phyloP scores from a whole-genome alignment of 2,888 invertebrate genomes.

The Troides aeacus region DNA sequence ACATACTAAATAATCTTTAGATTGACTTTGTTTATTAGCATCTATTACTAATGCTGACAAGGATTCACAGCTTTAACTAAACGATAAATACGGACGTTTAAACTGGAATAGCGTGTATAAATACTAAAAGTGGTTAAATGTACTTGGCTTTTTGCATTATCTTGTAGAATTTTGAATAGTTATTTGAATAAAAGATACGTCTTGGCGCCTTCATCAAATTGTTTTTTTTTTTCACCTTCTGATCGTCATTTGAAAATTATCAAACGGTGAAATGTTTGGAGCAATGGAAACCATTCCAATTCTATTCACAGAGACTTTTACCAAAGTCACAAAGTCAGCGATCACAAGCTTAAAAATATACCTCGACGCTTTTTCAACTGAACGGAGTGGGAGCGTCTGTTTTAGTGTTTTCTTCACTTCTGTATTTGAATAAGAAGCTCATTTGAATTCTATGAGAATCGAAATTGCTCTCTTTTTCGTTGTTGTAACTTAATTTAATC shows the following conservation, averaged over 20 bases:
- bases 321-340: constrained; percentile 41
- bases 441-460: constrained; percentile 79
- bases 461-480: constrained; percentile 75
- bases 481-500: constrained; percentile 78
- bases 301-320: constrained; percentile 35
- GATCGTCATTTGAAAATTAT: constrained; percentile 26
- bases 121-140: constrained; percentile 32
- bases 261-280: constrained; percentile 26
- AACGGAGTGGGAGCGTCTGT: constrained; percentile 60
- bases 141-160: constrained; percentile 52
- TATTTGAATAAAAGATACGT: constrained; percentile 54
- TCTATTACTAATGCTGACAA: constrained; percentile 32
- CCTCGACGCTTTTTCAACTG: constrained; percentile 50
- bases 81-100: constrained; percentile 26
- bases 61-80: constrained; percentile 30
- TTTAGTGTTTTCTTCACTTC: constrained; percentile 66
- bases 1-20: constrained; percentile 9
- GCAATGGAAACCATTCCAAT: constrained; percentile 35
- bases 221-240: constrained; percentile 27
- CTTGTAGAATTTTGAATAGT: constrained; percentile 59
- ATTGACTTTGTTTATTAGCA: constrained; percentile 24
- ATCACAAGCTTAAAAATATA: constrained; percentile 50
- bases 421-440: constrained; percentile 77
- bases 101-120: constrained; percentile 31
- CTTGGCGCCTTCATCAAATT: constrained; percentile 32